Evolutionary conservation across 2,113 vertebrate species (phyloP), one percentile per base, ranked within the genome.

Genomic region (Vulpes lagopus): DNA sequence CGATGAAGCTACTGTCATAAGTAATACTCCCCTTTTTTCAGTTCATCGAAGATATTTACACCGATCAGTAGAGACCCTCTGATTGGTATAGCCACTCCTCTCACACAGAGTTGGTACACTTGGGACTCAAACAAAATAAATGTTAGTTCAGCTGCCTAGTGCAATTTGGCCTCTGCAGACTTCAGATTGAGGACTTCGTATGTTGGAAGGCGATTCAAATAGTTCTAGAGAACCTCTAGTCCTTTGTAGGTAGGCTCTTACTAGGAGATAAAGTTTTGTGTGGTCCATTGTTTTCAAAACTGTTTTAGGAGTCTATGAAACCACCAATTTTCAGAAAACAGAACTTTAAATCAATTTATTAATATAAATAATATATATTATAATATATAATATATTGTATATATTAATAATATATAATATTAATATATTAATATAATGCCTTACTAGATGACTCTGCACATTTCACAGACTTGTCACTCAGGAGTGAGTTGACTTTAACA

Each of bases 121-220:
- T 92, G 22, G 15, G 69, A 85, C 55, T n/a, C 20, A 81, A 69
- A 71, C 43, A 86, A 97, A 93, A 57, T 32, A 53, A 94, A 71
- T 11, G 23, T 73, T 49, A 81, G 51, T 25, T 38, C 30, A 57
- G 25, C 38, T 87, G 51, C 8, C 30, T 25, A 67, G 22, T 57
- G 11, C 51, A 59, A 20, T 55, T 57, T 87, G 79, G 57, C 73
- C 87, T 73, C 62, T 93, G 69, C 2, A 81, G 73, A 94, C 20
- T 85, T 93, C 64, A 87, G 35, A 49, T 8, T 69, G 57, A 94
- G 30, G 59, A 62, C 16, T 73, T 59, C 35, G 51, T 12, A 38
- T 57, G 51, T 30, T 85, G 65, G 79, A 93, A 67, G 64, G 27
- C 27, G 49, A 51, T n/a, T 84, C 73, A 91, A 76, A n/a, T 38